These are phyloP conservation scores for Selenia dentaria DNA, from an alignment of 2,888 invertebrate species.

Conservation along the genomic window DNA sequence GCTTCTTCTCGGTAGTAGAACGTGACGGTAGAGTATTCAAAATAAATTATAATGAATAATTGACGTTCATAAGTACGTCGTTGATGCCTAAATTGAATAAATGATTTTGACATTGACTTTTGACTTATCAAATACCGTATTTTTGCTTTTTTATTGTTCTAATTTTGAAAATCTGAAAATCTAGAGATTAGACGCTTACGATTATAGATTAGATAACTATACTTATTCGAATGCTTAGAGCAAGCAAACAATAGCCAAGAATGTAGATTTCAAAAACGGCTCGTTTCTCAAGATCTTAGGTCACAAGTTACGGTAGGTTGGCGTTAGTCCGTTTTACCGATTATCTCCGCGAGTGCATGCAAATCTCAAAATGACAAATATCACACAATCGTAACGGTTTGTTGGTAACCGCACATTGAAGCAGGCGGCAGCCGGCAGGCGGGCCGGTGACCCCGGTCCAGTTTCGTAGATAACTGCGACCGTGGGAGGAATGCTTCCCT, in stretches of 20 bases:
- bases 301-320: slow-evolving; percentile 2
- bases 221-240: background rate
- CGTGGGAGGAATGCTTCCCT: slow-evolving; percentile 68
- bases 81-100: too few relatives aligned
- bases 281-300: slow-evolving; percentile 4
- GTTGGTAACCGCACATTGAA: slow-evolving; percentile 19
- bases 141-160: too few relatives aligned
- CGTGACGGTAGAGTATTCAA: too few relatives aligned
- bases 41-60: too few relatives aligned
- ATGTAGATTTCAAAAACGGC: slow-evolving; percentile 8
- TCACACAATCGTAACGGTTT: slow-evolving; percentile 21
- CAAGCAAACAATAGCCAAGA: background rate
- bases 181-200: too few relatives aligned
- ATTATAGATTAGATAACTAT: too few relatives aligned
- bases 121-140: too few relatives aligned
- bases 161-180: too few relatives aligned
- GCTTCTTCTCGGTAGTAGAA: too few relatives aligned
- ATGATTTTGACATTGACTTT: too few relatives aligned
- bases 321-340: background rate
- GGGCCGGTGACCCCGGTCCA: slow-evolving; percentile 51
- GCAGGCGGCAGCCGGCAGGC: slow-evolving; percentile 6
- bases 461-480: slow-evolving; percentile 54
- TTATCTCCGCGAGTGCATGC: slow-evolving; percentile 12
- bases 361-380: slow-evolving; percentile 24
- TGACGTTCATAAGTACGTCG: too few relatives aligned